Conservation (phyloP, 2,113 vertebrate genomes). For the Scolopax mira region DNA sequence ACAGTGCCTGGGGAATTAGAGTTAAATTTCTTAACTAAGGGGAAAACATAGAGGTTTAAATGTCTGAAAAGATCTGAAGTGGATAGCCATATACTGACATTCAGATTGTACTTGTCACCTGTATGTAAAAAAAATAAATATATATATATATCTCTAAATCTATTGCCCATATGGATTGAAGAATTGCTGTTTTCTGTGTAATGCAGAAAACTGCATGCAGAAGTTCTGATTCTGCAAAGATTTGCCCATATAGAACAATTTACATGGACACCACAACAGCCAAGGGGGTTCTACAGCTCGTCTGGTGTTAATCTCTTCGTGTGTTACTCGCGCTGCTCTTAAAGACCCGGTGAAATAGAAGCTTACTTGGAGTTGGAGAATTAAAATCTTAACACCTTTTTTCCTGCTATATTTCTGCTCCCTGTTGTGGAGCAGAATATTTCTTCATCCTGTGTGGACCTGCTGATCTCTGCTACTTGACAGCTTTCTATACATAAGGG, state of each 20-base stretch:
- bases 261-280: not conserved
- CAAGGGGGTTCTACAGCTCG: not conserved
- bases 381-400: not conserved
- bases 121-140: not conserved
- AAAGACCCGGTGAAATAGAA: not conserved
- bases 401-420: not conserved
- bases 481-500: not conserved
- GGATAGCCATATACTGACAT: slow-evolving; percentile 14
- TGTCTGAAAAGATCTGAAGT: not conserved
- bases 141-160: not conserved
- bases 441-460: not conserved
- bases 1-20: not conserved
- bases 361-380: not conserved
- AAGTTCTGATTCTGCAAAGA: not conserved
- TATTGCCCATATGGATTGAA: not conserved
- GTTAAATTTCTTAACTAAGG: not conserved
- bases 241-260: not conserved
- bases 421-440: too few relatives aligned
- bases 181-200: not conserved
- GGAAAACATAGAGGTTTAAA: not conserved
- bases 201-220: not conserved
- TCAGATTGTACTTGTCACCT: not conserved
- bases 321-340: not conserved
- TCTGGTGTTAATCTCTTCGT: not conserved
- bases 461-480: not conserved